phyloP scores from a whole-genome alignment of 2,113 vertebrate species.

The Triplophysa dalaica region DNA sequence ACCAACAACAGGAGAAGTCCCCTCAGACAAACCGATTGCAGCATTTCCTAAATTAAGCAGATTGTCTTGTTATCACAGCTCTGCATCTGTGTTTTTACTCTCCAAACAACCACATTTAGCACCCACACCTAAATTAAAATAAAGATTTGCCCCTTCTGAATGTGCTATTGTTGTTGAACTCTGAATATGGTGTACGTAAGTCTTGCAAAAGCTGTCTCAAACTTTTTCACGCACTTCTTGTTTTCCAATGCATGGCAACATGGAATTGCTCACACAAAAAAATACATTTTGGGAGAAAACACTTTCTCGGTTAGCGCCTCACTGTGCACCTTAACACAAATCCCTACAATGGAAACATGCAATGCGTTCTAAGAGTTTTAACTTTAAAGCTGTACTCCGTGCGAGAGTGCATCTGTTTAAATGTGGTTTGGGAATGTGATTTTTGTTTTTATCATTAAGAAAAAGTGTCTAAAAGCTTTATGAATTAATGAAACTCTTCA shows the following conservation, averaged over 20 bases:
- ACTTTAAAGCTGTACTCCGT: too few relatives aligned
- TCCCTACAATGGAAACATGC: too few relatives aligned
- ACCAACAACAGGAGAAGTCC: slow-evolving; percentile 60
- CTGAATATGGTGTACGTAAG: neutral
- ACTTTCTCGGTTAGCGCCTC: too few relatives aligned
- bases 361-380: too few relatives aligned
- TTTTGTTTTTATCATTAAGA: too few relatives aligned
- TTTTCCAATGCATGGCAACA: too few relatives aligned
- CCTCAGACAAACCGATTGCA: slow-evolving; percentile 7
- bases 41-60: slow-evolving; percentile 60
- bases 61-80: neutral
- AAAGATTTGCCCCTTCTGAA: neutral
- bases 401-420: too few relatives aligned
- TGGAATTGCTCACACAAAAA: neutral
- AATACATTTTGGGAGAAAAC: too few relatives aligned
- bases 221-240: neutral
- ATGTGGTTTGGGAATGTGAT: too few relatives aligned
- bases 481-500: too few relatives aligned
- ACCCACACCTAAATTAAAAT: neutral
- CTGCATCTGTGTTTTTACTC: neutral
- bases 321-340: too few relatives aligned
- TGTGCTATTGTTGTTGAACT: neutral
- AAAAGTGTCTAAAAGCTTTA: too few relatives aligned
- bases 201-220: neutral
- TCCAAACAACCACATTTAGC: neutral